Base-by-base conservation (phyloP, 2,113 vertebrate genomes). In the Scomber colias region DNA sequence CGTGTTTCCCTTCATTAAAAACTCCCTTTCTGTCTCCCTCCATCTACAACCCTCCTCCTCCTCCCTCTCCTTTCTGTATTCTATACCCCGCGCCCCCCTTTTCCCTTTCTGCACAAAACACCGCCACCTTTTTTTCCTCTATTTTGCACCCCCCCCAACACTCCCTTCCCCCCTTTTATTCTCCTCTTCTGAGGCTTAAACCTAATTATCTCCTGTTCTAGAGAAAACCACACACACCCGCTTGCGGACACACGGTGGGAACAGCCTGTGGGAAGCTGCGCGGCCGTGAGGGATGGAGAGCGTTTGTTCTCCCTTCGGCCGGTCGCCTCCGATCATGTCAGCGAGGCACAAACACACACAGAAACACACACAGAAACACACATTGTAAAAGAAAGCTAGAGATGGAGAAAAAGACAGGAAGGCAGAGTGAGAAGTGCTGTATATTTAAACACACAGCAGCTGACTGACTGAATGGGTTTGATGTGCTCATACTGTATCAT, bases 221-320 rank as follows among this genome's bases (percentile, higher is more conserved):
- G 66, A 64, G 77, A 81, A 27, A 76, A 69, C 40, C 81, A 57
- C 77, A 78, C 60, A 71, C 68, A 64, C 35, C 69, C 64, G 60
- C 76, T 57, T 81, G 60, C 66, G 71, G 79, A 81, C 81, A 76
- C 85, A 74, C 60, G 19, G 62, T 90, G 86, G 87, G 84, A 87
- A 86, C 55, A 61, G 83, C 62, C 87, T 88, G 90, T 90, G 87
- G 89, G 92, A 92, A 93, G 82, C 79, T 24, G 69, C 35, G 85
- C 82, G 86, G 90, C 89, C 83, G 77, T n/a, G 56, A 86, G 81
- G 67, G 89, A 83, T 48, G 79, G 80, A 64, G 30, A 70, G 53
- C 66, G 68, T 92, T 90, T 92, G 89, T 93, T 90, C 91, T 91
- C 83, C 84, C 88, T 86, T 75, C 74, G 66, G 84, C 79, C 65